Base-by-base conservation (phyloP, 2,888 invertebrate genomes). In the Aporophyla nigra region DNA sequence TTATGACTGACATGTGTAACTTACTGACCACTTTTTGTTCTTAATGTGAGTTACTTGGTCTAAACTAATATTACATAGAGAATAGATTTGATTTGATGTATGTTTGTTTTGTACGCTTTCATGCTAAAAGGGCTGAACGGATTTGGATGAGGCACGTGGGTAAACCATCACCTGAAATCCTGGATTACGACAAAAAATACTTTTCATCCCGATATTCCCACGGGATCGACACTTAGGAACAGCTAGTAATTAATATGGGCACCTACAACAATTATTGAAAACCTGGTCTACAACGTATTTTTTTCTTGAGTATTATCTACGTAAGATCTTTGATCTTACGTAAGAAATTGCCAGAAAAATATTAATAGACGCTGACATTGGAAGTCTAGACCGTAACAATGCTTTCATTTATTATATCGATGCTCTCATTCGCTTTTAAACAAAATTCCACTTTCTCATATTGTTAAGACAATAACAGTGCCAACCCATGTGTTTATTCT, bases 401-500 rank as follows among this genome's bases (percentile, higher is more conserved):
- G 14, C n/a, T 65, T 63, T 58, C 0, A 24, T 27, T 16, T 19
- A 56, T 63, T 56, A 3, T 9, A 63, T n/a, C 54, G 49, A 40
- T 75, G 54, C 27, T 51, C 76, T 40, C 21, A 75, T 63, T 46
- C 16, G 0, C 0, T 46, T 72, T 43, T 27, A 7, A 10, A n/a
- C 9, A 27, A 66, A 51, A 76, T 43, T 43, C 43, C 27, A 27
- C n/a, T 40, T 62, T 61, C 21, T 24, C 24, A 49, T 9, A 27
- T 12, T 74, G 33, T 40, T 19, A 40, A 56, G n/a, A 65, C n/a
- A 54, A 65, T 19, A 78, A 24, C 71, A 54, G 24, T 27, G 51
- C 46, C 63, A 78, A 65, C 54, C 19, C 58, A 54, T 59, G 0
- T 71, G 71, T 78, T 58, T 65, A 58, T 65, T 71, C 27, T 69